Conservation (phyloP, 1,140 invertebrate species). For the Nylanderia fulva region DNA sequence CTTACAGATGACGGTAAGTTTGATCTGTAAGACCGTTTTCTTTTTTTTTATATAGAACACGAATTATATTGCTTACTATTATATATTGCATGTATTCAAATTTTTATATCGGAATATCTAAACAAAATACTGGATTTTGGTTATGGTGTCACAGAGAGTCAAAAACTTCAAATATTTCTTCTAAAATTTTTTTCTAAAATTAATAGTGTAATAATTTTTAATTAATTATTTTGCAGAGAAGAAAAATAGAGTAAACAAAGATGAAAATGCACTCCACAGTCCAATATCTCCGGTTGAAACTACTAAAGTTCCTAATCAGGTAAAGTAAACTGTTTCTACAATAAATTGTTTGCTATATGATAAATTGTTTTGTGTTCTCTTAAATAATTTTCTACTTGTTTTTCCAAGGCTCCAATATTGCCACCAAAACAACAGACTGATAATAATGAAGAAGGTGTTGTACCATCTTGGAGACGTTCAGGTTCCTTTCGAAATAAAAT, state of each 20-base stretch:
- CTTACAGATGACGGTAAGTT: constrained; percentile 85
- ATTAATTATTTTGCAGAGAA: constrained; percentile 86
- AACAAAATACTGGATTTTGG: constrained; percentile 45
- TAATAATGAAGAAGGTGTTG: constrained; percentile 86
- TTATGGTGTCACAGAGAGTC: constrained; percentile 39
- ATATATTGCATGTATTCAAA: constrained; percentile 61
- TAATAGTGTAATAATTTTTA: constrained; percentile 21
- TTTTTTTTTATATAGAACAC: constrained; percentile 32
- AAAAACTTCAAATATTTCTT: constrained; percentile 3
- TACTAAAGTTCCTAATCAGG: constrained; percentile 87
- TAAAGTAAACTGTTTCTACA: constrained; percentile 61
- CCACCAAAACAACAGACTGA: constrained; percentile 86
- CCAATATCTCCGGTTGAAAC: constrained; percentile 83
- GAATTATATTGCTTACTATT: constrained; percentile 50
- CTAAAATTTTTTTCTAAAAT: neutral
- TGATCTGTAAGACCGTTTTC: constrained; percentile 74
- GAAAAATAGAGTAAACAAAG: constrained; percentile 88
- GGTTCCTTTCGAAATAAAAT: constrained; percentile 86
- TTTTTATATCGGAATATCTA: constrained; percentile 1
- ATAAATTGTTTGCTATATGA: neutral
- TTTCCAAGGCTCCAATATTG: constrained; percentile 84
- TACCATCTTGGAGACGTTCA: constrained; percentile 88
- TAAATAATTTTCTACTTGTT: constrained; percentile 32
- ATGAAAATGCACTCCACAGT: constrained; percentile 83
- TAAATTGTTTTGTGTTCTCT: constrained; percentile 13